phyloP scores from a whole-genome alignment of 2,113 vertebrate genomes.

The Ciconia maguari region DNA sequence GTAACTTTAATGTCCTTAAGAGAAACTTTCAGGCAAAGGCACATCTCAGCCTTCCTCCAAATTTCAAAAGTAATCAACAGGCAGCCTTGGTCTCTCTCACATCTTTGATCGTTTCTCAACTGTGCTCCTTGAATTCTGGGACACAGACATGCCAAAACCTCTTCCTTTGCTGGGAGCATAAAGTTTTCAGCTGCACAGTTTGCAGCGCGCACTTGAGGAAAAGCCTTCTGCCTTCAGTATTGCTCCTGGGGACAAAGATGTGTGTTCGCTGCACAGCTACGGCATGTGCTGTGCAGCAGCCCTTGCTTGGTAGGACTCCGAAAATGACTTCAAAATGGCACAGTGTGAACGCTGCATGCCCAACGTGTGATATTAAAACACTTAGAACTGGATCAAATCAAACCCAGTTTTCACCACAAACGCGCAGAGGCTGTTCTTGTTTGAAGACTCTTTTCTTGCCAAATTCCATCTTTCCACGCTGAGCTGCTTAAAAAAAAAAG shows the following conservation, averaged over 20 bases:
- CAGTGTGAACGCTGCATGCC: slow-evolving; percentile 42
- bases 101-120: neutral
- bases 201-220: neutral
- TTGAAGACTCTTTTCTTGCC: slow-evolving; percentile 60
- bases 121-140: neutral
- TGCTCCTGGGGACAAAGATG: neutral
- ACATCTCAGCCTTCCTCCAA: neutral
- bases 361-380: slow-evolving; percentile 53
- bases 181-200: slow-evolving; percentile 33
- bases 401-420: slow-evolving; percentile 59
- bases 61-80: neutral
- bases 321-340: slow-evolving; percentile 59
- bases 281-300: slow-evolving; percentile 58
- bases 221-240: neutral
- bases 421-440: slow-evolving; percentile 18
- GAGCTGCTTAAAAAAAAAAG: neutral
- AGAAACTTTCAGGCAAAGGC: neutral
- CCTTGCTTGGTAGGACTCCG: neutral
- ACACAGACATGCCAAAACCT: neutral
- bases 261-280: neutral
- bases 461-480: slow-evolving; percentile 55
- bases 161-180: slow-evolving; percentile 14
- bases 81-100: neutral
- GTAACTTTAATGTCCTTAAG: neutral
- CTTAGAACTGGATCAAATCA: slow-evolving; percentile 58